Base-by-base conservation (phyloP, 2,797 vertebrate species). In the Oryzias dopingdopingensis region DNA sequence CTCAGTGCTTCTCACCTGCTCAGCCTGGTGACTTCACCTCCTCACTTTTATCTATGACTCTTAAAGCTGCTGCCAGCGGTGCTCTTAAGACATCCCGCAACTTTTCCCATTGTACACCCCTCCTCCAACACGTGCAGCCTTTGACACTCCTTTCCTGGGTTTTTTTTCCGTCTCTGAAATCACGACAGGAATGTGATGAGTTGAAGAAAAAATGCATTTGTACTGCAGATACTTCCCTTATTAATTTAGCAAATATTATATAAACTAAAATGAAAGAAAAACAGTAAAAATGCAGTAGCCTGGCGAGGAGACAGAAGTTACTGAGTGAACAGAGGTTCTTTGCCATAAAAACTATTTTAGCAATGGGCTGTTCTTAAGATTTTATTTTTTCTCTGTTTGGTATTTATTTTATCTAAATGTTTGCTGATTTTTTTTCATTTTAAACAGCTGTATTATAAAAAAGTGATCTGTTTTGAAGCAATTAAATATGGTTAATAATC, bases 31-130 rank as follows among this genome's bases (percentile, higher is more conserved):
- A 85, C 81, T 86, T 88, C 83, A 85, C 72, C 77, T 75, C 76
- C 78, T 83, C 77, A 80, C 80, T 83, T 88, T 84, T 82, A 86
- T 88, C 79, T 86, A 82, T 84, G 84, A 83, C 85, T 86, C 80
- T 86, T 81, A 81, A 88, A 83, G 77, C 83, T 81, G 64, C 59
- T 82, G 81, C 85, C 86, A 81, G 86, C 80, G 81, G 86, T 86
- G 80, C 80, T 84, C 82, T 88, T 83, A 78, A 77, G 70, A 87
- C 76, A 60, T 56, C 78, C 62, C 69, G 41, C 75, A 74, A 82
- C 79, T 72, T 81, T 79, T 68, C 70, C 69, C 77, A 65, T 59
- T 52, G 62, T 66, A 40, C 14, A 17, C 50, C 52, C 46, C 62
- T 63, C 26, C 26, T 5, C 26, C 5, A 58, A 60, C 58, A 52